Evolutionary conservation across 2,797 vertebrate species (phyloP).

Genomic region (Hypotaenidia okinawae): DNA sequence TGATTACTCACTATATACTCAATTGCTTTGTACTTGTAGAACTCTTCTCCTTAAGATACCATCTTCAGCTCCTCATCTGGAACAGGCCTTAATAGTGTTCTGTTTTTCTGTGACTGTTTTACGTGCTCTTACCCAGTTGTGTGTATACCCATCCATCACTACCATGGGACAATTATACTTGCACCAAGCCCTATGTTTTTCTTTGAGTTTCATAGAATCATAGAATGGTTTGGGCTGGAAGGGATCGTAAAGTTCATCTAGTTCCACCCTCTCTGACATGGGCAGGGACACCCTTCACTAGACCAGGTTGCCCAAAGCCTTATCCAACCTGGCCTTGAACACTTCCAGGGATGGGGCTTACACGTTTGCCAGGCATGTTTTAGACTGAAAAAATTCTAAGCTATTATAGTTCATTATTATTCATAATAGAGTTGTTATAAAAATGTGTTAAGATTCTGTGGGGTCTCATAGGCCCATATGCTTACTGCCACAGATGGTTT

Average conservation of each 20-base stretch:
- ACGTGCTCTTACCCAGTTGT: not conserved
- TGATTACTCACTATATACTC: fast-evolving
- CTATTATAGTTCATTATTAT: not conserved
- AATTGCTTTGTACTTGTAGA: not conserved
- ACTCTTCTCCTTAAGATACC: not conserved
- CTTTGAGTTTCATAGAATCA: not conserved
- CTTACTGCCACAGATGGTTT: not conserved
- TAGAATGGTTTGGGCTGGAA: too few species aligned
- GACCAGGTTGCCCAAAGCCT: too few species aligned
- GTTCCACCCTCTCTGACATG: too few species aligned
- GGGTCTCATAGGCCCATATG: not conserved
- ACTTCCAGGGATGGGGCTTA: too few species aligned
- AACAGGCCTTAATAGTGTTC: not conserved
- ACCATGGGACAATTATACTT: not conserved
- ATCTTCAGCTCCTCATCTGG: not conserved
- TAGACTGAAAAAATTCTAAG: not conserved
- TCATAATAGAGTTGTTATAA: not conserved
- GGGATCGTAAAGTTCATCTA: too few species aligned
- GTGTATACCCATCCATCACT: not conserved
- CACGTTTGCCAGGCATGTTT: too few species aligned
- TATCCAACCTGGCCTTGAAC: too few species aligned
- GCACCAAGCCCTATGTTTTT: not conserved
- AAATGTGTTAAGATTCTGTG: not conserved
- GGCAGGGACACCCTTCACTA: too few species aligned
- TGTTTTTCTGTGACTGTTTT: not conserved